A percentile compares a stretch with the other conserved stretches of the same genome.
Conservation (phyloP, 92 coral and sea anemone species). For the Chrysogorgia sp. region DNA sequence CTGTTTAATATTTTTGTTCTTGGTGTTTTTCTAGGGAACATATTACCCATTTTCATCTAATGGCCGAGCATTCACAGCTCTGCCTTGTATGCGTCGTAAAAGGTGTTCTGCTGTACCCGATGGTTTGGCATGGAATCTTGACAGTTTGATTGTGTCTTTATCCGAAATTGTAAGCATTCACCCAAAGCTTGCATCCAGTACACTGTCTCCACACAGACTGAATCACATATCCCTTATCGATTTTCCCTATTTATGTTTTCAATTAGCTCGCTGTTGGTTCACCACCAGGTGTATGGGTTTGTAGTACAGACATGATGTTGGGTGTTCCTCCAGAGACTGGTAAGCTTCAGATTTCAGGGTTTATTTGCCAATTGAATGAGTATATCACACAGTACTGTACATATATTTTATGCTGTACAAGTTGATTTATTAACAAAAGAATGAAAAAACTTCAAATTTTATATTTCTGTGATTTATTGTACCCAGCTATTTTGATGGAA, state of each 20-base stretch:
- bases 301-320: constrained; percentile 95
- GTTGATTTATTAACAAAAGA: too few relatives aligned
- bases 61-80: constrained; percentile 81
- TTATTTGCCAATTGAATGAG: too few relatives aligned
- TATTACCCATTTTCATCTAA: constrained; percentile 92
- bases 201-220: too few relatives aligned
- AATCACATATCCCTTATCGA: background rate
- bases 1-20: background rate
- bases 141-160: constrained; percentile 67
- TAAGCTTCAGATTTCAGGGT: constrained; percentile 29
- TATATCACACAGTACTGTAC: too few relatives aligned
- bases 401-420: too few relatives aligned
- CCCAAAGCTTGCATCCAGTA: background rate
- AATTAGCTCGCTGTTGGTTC: constrained; percentile 69
- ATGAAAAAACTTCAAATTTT: too few relatives aligned
- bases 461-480: too few relatives aligned
- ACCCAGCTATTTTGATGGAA: too few relatives aligned
- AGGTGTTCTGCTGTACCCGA: constrained; percentile 62
- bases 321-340: constrained; percentile 71
- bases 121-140: constrained; percentile 77
- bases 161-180: constrained; percentile 71
- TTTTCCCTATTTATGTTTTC: background rate
- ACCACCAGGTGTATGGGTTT: constrained; percentile 95
- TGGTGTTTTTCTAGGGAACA: constrained; percentile 65
- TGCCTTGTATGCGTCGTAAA: constrained; percentile 76